A percentile compares a stretch with the other conserved stretches of the same genome.
These are phyloP conservation scores for Neoitamus cyanurus DNA, from an alignment of 2,888 invertebrate genomes.

Conservation along the genomic window DNA sequence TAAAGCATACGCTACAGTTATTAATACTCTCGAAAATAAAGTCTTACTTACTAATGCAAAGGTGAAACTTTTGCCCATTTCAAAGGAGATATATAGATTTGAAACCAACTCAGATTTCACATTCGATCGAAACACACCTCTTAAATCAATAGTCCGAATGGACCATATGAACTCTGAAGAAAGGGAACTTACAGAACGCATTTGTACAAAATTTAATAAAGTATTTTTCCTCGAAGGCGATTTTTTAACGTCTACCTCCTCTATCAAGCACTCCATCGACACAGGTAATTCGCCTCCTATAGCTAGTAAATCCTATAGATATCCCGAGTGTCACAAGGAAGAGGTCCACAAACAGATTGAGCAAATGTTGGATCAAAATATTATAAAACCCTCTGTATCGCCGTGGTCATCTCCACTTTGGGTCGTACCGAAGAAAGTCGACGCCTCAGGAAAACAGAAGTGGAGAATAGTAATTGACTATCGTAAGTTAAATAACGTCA, in stretches of 20 bases:
- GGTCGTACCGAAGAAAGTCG: conserved; percentile 52
- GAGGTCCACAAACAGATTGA: conserved; percentile 28
- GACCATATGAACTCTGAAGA: conserved; percentile 55
- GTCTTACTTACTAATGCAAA: background rate
- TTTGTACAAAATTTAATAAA: conserved; percentile 43
- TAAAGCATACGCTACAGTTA: background rate
- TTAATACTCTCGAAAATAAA: background rate
- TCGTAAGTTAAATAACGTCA: conserved; percentile 50
- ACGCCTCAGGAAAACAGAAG: conserved; percentile 51
- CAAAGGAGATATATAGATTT: too few species aligned
- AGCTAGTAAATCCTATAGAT: conserved; percentile 37
- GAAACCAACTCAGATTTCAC: background rate
- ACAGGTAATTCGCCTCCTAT: conserved; percentile 34
- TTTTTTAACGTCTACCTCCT: conserved; percentile 14
- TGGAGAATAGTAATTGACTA: conserved; percentile 53
- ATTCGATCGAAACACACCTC: too few species aligned
- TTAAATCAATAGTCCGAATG: conserved; percentile 37
- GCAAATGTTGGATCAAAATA: conserved; percentile 15
- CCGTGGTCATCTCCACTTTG: conserved; percentile 53
- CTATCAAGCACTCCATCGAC: conserved; percentile 30
- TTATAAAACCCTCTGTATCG: conserved; percentile 1
- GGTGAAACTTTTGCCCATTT: background rate
- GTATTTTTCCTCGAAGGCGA: conserved; percentile 44
- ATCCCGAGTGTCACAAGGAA: conserved; percentile 44
- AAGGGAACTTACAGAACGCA: conserved; percentile 11